These are phyloP conservation scores for Anthrax anthrax DNA, from an alignment of 2,888 invertebrate genomes.

Conservation along the genomic window DNA sequence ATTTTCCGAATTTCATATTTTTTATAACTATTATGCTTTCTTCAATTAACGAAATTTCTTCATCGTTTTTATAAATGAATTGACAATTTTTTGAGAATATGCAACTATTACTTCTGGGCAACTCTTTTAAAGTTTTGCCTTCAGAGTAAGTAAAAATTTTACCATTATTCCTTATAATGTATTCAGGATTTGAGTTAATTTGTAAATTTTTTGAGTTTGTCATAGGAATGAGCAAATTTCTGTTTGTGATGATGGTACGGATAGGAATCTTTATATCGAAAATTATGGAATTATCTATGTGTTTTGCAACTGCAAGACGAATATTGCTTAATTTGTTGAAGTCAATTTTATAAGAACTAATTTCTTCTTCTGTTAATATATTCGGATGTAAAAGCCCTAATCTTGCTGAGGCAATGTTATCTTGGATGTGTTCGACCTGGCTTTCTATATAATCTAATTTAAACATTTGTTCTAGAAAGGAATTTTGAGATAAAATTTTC, in stretches of 20 bases:
- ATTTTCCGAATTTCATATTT: background rate
- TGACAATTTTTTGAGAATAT: background rate
- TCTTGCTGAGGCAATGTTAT: constrained; percentile 2
- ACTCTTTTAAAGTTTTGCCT: constrained; percentile 1
- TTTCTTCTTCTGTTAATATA: constrained; percentile 1
- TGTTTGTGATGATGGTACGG: background rate
- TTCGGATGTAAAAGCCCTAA: constrained; percentile 1
- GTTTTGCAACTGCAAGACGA: constrained; percentile 2
- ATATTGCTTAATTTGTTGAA: background rate
- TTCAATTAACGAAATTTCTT: constrained; percentile 1
- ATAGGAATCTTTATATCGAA: too few species aligned
- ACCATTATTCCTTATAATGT: background rate
- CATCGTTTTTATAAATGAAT: background rate
- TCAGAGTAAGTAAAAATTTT: background rate
- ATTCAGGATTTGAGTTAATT: constrained; percentile 6
- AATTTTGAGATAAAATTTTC: constrained; percentile 1
- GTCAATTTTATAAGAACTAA: background rate
- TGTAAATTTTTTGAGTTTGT: constrained; percentile 5
- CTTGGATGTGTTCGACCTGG: constrained; percentile 1
- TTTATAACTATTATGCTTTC: background rate
- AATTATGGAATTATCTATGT: background rate
- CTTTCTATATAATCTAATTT: constrained; percentile 1
- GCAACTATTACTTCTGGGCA: background rate
- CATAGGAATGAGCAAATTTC: constrained; percentile 5
- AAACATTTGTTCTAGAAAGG: constrained; percentile 1